phyloP scores from a whole-genome alignment of 2,797 vertebrate genomes.

The Allobates femoralis region DNA sequence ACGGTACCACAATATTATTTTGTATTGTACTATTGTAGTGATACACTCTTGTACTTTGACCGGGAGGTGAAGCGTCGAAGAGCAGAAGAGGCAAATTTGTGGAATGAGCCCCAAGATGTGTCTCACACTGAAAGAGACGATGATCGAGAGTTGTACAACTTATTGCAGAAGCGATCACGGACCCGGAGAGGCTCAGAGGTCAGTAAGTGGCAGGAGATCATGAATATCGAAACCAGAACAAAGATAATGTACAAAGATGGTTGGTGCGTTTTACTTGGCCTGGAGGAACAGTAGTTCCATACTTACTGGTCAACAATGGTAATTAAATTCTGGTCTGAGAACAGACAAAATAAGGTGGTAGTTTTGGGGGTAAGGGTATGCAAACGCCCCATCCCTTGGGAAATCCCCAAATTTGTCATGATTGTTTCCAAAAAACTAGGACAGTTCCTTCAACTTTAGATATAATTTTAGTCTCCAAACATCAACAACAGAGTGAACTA shows the following conservation, averaged over 20 bases:
- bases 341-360: too few species aligned
- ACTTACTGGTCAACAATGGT: too few species aligned
- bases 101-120: conserved; percentile 81
- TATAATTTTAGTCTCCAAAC: too few species aligned
- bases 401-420: too few species aligned
- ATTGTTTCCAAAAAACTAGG: too few species aligned
- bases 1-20: too few species aligned
- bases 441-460: too few species aligned
- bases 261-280: not conserved
- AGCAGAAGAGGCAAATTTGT: conserved; percentile 84
- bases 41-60: conserved; percentile 82
- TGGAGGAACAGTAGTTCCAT: too few species aligned
- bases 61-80: conserved; percentile 80
- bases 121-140: conserved; percentile 82
- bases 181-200: conserved; percentile 82
- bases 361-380: too few species aligned
- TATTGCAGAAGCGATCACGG: conserved; percentile 79
- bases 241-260: not conserved
- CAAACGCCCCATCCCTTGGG: too few species aligned
- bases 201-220: not conserved
- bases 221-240: not conserved
- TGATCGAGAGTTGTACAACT: conserved; percentile 76
- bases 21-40: conserved; percentile 66
- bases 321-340: too few species aligned
- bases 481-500: too few species aligned